Evolutionary conservation across 2,113 vertebrate species (phyloP).

Genomic region (Aplodontia rufa): DNA sequence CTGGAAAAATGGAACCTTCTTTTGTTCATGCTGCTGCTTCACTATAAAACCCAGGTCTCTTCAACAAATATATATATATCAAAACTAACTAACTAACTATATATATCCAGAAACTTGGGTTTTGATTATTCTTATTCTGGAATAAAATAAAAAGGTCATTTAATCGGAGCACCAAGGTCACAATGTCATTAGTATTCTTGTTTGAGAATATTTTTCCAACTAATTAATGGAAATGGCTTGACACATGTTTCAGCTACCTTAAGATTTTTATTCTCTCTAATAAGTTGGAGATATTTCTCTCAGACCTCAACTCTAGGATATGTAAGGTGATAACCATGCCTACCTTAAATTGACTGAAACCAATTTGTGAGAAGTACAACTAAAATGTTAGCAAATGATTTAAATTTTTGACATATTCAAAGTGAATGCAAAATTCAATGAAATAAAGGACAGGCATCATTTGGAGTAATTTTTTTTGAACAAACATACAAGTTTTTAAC

Average conservation of each 20-base stretch:
- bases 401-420: conserved; percentile 7
- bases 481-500: too few relatives aligned
- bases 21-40: not conserved
- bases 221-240: not conserved
- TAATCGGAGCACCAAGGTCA: not conserved
- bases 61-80: too few relatives aligned
- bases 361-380: conserved; percentile 29
- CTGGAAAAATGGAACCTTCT: conserved; percentile 40
- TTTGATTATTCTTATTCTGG: conserved; percentile 27
- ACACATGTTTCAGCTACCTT: not conserved
- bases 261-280: not conserved
- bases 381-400: conserved; percentile 11
- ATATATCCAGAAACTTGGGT: not conserved
- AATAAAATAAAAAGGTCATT: not conserved
- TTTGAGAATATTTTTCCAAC: conserved; percentile 30
- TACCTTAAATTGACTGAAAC: not conserved
- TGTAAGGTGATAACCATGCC: not conserved
- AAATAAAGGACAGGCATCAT: not conserved
- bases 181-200: not conserved
- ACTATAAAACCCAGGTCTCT: conserved; percentile 4
- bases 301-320: not conserved
- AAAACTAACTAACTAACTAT: too few relatives aligned
- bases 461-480: conserved; percentile 17
- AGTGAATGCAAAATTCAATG: conserved; percentile 18
- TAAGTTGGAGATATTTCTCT: not conserved